These are phyloP conservation scores for Clusia tigrina DNA, from an alignment of 2,888 invertebrate genomes.

Conservation along the genomic window DNA sequence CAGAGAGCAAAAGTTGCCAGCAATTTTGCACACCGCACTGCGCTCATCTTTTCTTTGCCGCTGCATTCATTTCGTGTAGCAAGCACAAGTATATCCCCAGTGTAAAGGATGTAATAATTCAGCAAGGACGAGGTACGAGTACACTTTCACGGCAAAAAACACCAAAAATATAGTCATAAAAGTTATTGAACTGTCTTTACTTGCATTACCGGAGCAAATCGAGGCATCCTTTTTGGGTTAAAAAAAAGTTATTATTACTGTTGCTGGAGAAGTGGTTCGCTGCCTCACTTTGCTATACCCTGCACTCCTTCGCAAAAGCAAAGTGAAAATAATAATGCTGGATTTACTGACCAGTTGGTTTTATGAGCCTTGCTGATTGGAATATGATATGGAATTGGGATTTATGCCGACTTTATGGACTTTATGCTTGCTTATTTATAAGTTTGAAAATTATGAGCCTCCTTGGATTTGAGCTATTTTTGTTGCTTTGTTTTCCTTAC, in stretches of 20 bases:
- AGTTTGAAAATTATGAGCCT: slow-evolving; percentile 42
- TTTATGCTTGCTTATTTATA: slow-evolving; percentile 44
- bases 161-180: slow-evolving; percentile 45
- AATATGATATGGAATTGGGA: slow-evolving; percentile 59
- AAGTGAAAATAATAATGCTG: slow-evolving; percentile 33
- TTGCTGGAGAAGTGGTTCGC: slow-evolving; percentile 32
- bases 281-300: slow-evolving; percentile 22
- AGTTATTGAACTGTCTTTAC: slow-evolving; percentile 44
- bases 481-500: background rate
- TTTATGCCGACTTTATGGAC: slow-evolving; percentile 44
- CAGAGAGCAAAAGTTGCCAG: slow-evolving; percentile 1
- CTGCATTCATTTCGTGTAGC: slow-evolving; percentile 25
- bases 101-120: slow-evolving; percentile 31
- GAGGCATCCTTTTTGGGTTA: background rate
- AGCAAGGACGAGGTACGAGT: slow-evolving; percentile 23
- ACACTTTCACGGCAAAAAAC: background rate
- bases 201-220: slow-evolving; percentile 18
- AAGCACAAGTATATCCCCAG: slow-evolving; percentile 26
- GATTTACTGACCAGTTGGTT: slow-evolving; percentile 57
- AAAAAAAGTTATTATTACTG: slow-evolving; percentile 25
- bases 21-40: slow-evolving; percentile 5
- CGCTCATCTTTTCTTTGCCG: slow-evolving; percentile 26
- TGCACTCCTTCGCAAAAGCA: slow-evolving; percentile 22
- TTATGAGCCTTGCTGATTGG: slow-evolving; percentile 62
- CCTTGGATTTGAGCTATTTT: slow-evolving; percentile 27